Evolutionary conservation across 2,113 vertebrate species (phyloP).

Genomic region (Xiphorhynchus elegans): DNA sequence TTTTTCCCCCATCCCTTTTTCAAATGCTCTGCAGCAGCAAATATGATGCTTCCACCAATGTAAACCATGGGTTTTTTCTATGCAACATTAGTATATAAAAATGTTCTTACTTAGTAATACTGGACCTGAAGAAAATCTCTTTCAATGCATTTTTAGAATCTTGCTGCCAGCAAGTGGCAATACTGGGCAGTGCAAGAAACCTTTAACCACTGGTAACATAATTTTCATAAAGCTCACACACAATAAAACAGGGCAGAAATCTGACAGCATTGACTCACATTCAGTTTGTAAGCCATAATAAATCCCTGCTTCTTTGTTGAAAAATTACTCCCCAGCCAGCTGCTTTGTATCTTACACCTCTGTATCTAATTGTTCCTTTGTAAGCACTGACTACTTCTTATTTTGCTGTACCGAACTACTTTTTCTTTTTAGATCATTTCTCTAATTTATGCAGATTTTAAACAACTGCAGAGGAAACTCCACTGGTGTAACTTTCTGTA

Average conservation of each 20-base stretch:
- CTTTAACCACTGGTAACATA: neutral
- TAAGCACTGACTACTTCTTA: neutral
- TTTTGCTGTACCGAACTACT: neutral
- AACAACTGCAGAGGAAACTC: accelerated
- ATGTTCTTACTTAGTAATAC: neutral
- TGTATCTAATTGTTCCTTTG: neutral
- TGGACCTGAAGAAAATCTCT: neutral
- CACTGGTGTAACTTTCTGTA: neutral
- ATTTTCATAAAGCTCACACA: neutral
- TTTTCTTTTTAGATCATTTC: neutral
- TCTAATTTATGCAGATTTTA: neutral
- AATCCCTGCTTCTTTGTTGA: neutral
- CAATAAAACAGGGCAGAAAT: neutral
- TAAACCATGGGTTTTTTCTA: neutral
- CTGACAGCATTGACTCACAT: neutral
- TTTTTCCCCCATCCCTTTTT: neutral
- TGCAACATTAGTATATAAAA: neutral
- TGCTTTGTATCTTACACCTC: neutral
- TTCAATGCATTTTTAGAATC: neutral
- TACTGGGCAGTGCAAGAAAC: neutral
- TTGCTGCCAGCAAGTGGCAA: slow-evolving; percentile 38
- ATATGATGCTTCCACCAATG: neutral
- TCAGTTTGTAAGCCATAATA: neutral
- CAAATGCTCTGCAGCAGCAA: neutral
- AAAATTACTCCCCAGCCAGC: neutral